A percentile compares a stretch with the other conserved stretches of the same genome.
phyloP scores from a whole-genome alignment of 1,140 invertebrate species.

The Steinernema khuongi region DNA sequence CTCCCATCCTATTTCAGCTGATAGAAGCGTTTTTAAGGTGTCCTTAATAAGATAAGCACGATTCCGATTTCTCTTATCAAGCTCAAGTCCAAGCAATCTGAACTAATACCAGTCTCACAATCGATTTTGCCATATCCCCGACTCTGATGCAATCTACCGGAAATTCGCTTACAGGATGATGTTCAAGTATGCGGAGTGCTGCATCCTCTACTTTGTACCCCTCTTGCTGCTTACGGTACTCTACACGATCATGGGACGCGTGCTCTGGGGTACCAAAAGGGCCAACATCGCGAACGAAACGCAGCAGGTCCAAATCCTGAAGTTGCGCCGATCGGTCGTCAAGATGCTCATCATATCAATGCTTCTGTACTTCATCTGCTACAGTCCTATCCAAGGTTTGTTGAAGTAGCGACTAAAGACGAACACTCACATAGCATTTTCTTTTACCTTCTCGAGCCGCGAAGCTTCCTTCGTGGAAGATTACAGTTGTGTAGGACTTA shows the following conservation, averaged over 20 bases:
- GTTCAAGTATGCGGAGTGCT: constrained; percentile 34
- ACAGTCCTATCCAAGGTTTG: constrained; percentile 39
- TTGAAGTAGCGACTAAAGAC: not conserved
- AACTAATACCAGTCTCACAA: no score
- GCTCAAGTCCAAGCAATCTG: no score
- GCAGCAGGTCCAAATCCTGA: constrained; percentile 28
- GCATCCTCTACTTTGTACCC: constrained; percentile 33
- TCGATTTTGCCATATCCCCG: no score
- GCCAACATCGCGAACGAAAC: constrained; percentile 29
- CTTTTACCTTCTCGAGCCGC: not conserved
- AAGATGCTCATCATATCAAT: constrained; percentile 44
- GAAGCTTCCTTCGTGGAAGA: not conserved
- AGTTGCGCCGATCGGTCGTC: constrained; percentile 30
- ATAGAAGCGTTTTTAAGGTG: not conserved
- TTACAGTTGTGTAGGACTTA: not conserved
- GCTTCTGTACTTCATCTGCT: constrained; percentile 36
- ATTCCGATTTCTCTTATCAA: no score
- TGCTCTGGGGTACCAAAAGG: constrained; percentile 33
- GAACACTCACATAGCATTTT: not conserved
- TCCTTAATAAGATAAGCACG: no score
- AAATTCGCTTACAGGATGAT: constrained; percentile 19
- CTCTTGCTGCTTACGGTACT: constrained; percentile 35
- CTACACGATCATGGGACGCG: constrained; percentile 36
- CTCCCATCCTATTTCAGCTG: no score
- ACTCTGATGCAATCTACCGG: no score